Percentiles rank a stretch among this genome's conserved stretches.
phyloP scores from a whole-genome alignment of 2,113 vertebrate species.

The Triplophysa siluroides region DNA sequence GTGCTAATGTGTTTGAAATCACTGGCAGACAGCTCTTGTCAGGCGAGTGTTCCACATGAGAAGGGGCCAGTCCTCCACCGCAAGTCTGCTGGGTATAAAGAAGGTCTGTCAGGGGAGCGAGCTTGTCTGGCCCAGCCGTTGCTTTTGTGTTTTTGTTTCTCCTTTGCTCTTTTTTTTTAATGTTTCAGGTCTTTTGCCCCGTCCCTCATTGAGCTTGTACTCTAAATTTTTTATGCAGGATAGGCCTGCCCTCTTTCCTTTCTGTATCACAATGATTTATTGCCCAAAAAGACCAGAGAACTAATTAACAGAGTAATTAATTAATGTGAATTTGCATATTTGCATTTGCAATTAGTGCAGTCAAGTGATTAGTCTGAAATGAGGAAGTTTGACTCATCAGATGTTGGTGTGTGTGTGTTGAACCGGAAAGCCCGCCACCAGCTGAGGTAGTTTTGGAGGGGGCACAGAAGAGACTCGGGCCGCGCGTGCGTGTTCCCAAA shows the following conservation, averaged over 20 bases:
- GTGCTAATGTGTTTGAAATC: constrained; percentile 83
- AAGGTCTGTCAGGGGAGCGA: constrained; percentile 38
- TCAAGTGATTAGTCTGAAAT: constrained; percentile 99
- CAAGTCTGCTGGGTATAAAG: constrained; percentile 58
- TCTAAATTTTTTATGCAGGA: constrained; percentile 91
- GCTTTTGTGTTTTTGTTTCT: constrained; percentile 34
- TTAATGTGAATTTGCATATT: constrained; percentile 99
- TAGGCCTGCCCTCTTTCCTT: constrained; percentile 80
- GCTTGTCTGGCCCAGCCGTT: constrained; percentile 4
- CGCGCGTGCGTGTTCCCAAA: constrained; percentile 26
- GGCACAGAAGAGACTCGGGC: constrained; percentile 14
- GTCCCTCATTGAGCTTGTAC: constrained; percentile 76
- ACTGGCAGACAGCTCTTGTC: constrained; percentile 85
- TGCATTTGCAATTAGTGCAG: constrained; percentile 99
- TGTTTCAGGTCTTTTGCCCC: constrained; percentile 60
- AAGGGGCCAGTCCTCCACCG: constrained; percentile 43
- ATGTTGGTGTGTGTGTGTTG: constrained; percentile 87
- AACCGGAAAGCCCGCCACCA: constrained; percentile 91
- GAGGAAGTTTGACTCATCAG: constrained; percentile 99
- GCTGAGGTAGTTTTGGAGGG: constrained; percentile 81
- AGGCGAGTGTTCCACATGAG: constrained; percentile 76
- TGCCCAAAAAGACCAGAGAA: constrained; percentile 98
- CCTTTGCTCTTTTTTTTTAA: constrained; percentile 48
- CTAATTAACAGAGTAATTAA: constrained; percentile 99
- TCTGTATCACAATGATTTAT: constrained; percentile 99